Base-by-base conservation (phyloP, 2,113 vertebrate genomes). In the Archilochus colubris region DNA sequence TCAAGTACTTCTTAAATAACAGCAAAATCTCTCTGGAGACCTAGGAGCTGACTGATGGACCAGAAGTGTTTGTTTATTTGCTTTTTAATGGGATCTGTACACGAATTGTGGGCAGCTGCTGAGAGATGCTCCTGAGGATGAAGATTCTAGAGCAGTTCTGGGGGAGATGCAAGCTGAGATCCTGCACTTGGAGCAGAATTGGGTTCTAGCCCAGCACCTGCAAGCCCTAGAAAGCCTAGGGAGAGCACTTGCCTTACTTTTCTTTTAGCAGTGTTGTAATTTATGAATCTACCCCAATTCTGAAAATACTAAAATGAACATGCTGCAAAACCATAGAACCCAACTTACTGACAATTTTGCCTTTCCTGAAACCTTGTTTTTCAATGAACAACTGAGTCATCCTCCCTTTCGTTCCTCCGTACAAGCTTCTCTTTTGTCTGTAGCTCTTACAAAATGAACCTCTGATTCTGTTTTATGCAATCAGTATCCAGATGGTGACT, bases 401-500 rank as follows among this genome's bases (percentile, higher is more conserved):
- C 78, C 87, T 79, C 54, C 48, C 61, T 53, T 72, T 75, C 9
- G 0, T 30, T 86, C 70, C 61, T 87, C 69, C 77, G 78, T 53
- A 83, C 50, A 50, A 72, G 63, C 70, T 53, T 50, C 50, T 77
- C 84, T 93, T 40, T 79, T 92, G n/a, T 66, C 58, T 86, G 72
- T 14, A 27, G 48, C 63, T 88, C 19, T 59, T 22, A 17, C 46
- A 72, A 19, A 46, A 38, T 2, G 44, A 30, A 79, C 74, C 59
- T 88, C 61, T 8, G 7, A 66, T 20, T 90, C 59, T 74, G 82
- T 79, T 91, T 69, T 73, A 54, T 44, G 88, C 82, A 70, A 76
- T 14, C 86, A 96, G 44, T 78, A 50, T 86, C 83, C 94, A 92
- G 80, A 90, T 72, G 88, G 94, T 79, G 14, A 50, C 68, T 24